These are phyloP conservation scores for Hiodon tergisus DNA, from an alignment of 2,113 vertebrate genomes.

Conservation along the genomic window DNA sequence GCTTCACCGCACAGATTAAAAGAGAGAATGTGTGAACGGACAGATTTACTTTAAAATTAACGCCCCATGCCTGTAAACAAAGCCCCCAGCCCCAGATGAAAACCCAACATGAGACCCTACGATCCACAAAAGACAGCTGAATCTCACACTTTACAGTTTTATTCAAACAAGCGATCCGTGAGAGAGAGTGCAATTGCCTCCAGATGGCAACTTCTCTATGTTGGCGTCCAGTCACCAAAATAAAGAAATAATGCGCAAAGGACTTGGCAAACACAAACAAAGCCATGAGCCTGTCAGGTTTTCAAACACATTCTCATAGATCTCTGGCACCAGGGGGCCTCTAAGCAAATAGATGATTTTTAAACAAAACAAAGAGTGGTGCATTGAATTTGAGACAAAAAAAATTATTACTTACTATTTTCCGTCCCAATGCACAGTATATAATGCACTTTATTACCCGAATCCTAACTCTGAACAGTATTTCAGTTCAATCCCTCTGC, in stretches of 20 bases:
- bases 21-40: background rate
- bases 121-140: background rate
- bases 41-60: conserved; percentile 1
- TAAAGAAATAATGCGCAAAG: background rate
- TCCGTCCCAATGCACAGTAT: no score
- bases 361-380: conserved; percentile 5
- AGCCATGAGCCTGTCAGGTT: background rate
- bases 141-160: background rate
- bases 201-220: background rate
- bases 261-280: conserved; percentile 2
- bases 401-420: no score
- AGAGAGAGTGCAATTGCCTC: background rate
- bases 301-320: background rate
- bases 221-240: conserved; percentile 4
- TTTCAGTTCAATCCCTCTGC: no score
- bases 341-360: background rate
- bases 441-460: no score
- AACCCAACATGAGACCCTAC: background rate
- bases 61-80: background rate
- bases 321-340: conserved; percentile 4
- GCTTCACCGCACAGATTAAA: background rate
- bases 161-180: background rate
- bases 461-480: no score
- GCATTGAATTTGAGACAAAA: no score
- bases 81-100: no score